These are phyloP conservation scores for Paraescarpia echinospica DNA, from an alignment of 1,140 invertebrate species.

Conservation along the genomic window DNA sequence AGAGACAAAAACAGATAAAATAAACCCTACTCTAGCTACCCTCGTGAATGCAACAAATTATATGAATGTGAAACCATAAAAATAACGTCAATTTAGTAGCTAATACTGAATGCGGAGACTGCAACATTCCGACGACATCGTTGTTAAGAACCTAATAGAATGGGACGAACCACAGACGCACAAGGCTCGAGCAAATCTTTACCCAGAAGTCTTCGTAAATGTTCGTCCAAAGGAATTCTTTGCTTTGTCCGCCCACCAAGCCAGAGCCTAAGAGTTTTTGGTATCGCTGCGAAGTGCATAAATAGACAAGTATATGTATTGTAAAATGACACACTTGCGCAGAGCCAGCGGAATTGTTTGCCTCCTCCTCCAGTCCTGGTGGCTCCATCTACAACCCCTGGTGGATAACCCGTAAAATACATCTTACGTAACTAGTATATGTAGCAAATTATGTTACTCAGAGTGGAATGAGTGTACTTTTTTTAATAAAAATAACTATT, in stretches of 20 bases:
- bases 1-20: background rate
- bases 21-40: background rate
- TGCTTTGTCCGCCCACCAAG: background rate
- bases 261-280: background rate
- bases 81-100: background rate
- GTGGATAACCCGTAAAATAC: too few species aligned
- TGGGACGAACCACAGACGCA: background rate
- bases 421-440: too few species aligned
- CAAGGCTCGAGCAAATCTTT: background rate
- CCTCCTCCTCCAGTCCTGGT: too few species aligned
- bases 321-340: too few species aligned
- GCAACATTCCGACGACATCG: background rate
- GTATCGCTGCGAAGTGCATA: background rate
- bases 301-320: background rate
- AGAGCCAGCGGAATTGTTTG: too few species aligned
- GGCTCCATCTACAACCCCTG: too few species aligned
- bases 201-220: constrained; percentile 17
- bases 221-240: constrained; percentile 15
- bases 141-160: background rate
- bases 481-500: too few species aligned
- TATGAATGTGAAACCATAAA: background rate
- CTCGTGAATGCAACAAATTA: background rate
- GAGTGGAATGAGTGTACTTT: too few species aligned
- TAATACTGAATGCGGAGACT: background rate
- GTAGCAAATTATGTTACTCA: too few species aligned